phyloP scores from a whole-genome alignment of 1,140 invertebrate species.

The Lasioglossum baleicum region DNA sequence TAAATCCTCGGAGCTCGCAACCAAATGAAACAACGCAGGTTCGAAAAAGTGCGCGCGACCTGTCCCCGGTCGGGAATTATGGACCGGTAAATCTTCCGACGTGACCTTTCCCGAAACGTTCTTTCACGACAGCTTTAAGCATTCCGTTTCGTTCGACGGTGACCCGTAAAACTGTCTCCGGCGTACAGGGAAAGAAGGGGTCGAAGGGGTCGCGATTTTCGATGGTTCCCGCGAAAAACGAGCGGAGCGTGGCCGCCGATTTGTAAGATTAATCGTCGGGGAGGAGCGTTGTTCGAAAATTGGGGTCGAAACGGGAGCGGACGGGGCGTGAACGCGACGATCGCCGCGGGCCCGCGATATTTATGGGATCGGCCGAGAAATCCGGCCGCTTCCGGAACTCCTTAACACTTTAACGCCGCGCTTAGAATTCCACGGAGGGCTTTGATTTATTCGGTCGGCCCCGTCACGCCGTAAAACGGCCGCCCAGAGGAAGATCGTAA shows the following conservation, averaged over 20 bases:
- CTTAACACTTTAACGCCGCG: constrained; percentile 58
- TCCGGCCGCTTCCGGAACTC: constrained; percentile 56
- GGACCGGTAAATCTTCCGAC: neutral
- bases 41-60: neutral
- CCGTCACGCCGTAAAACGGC: constrained; percentile 41
- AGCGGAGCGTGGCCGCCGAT: constrained; percentile 20
- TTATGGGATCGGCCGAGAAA: constrained; percentile 49
- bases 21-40: neutral
- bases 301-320: constrained; percentile 40
- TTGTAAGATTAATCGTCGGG: constrained; percentile 51
- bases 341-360: constrained; percentile 43
- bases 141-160: neutral
- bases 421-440: constrained; percentile 48
- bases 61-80: neutral
- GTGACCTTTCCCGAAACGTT: constrained; percentile 16
- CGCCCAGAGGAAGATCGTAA: constrained; percentile 29
- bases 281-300: constrained; percentile 22
- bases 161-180: constrained; percentile 20
- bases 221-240: neutral
- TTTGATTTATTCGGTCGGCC: constrained; percentile 56
- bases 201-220: neutral
- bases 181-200: too few species aligned
- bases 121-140: constrained; percentile 6
- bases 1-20: neutral
- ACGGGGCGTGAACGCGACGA: constrained; percentile 17